A percentile compares a stretch with the other conserved stretches of the same genome.
These are phyloP conservation scores for Sandelia bainsii DNA, from an alignment of 2,797 vertebrate species.

Conservation along the genomic window DNA sequence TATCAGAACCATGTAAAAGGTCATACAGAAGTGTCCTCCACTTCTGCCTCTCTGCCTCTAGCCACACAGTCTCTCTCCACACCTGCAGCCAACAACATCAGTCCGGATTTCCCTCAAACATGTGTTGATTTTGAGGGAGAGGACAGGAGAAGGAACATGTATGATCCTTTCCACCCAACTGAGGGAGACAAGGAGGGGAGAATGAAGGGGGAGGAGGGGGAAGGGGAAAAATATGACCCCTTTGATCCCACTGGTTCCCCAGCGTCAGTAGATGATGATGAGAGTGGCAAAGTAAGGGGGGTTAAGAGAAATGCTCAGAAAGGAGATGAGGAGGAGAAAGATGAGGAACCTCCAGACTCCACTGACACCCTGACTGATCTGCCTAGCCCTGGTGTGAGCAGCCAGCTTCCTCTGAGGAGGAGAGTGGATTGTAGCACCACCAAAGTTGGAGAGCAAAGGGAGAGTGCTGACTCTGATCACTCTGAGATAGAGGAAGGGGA, in stretches of 20 bases:
- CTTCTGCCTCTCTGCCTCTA: slow-evolving; percentile 66
- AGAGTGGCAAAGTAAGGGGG: slow-evolving; percentile 22
- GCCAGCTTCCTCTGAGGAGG: slow-evolving; percentile 61
- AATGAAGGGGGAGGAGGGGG: slow-evolving; percentile 74
- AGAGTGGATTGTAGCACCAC: slow-evolving; percentile 62
- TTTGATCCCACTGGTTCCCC: slow-evolving; percentile 96
- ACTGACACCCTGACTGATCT: slow-evolving; percentile 67
- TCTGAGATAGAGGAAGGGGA: slow-evolving; percentile 94
- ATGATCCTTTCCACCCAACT: slow-evolving; percentile 91
- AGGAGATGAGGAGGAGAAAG: slow-evolving; percentile 55
- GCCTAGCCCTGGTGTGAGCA: slow-evolving; percentile 40
- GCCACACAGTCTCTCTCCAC: slow-evolving; percentile 45
- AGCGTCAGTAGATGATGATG: slow-evolving; percentile 74
- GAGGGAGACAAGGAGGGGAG: slow-evolving; percentile 79
- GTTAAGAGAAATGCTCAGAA: slow-evolving; percentile 39
- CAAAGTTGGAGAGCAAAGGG: slow-evolving; percentile 52
- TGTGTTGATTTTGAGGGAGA: slow-evolving; percentile 58
- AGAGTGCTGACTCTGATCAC: slow-evolving; percentile 77
- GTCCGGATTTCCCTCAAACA: slow-evolving; percentile 42
- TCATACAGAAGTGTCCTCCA: slow-evolving; percentile 74
- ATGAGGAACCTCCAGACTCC: slow-evolving; percentile 80
- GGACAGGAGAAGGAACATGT: slow-evolving; percentile 83
- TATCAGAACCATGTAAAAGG: slow-evolving; percentile 70
- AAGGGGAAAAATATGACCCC: slow-evolving; percentile 94
- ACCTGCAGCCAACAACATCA: slow-evolving; percentile 28